phyloP scores from a whole-genome alignment of 2,888 invertebrate species.

The Phlogophora meticulosa region DNA sequence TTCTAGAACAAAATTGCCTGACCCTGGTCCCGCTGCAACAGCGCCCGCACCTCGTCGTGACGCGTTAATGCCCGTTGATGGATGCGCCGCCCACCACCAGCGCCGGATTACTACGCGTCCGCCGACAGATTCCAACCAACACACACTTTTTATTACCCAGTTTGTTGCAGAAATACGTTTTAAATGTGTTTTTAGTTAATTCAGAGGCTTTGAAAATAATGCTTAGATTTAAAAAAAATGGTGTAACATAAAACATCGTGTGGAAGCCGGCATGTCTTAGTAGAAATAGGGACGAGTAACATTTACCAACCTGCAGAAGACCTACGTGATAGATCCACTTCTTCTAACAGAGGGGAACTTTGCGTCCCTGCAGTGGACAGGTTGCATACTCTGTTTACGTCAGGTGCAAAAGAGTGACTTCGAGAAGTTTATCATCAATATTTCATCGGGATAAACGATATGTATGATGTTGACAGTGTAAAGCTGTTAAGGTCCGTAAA shows the following conservation, averaged over 20 bases:
- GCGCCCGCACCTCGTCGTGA: conserved; percentile 69
- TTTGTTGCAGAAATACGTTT: conserved; percentile 29
- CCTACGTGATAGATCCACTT: no score
- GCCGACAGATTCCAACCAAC: conserved; percentile 70
- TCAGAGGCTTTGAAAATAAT: background rate
- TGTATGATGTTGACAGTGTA: no score
- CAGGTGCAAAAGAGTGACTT: no score
- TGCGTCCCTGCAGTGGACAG: no score
- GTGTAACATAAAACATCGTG: background rate
- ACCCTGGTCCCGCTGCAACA: conserved; percentile 56
- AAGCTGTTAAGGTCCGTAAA: no score
- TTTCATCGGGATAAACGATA: no score
- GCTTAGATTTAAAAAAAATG: background rate
- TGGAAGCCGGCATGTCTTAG: no score
- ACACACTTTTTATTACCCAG: conserved; percentile 55
- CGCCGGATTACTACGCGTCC: conserved; percentile 76
- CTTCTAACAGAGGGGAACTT: no score
- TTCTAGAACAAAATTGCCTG: background rate
- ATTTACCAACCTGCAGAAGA: no score
- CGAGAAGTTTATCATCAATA: no score
- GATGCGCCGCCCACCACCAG: conserved; percentile 79
- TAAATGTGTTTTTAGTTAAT: conserved; percentile 40
- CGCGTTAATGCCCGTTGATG: conserved; percentile 84
- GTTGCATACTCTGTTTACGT: no score
- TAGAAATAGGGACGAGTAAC: no score